Conservation (phyloP, 1,140 invertebrate genomes). For the Myzus persicae region DNA sequence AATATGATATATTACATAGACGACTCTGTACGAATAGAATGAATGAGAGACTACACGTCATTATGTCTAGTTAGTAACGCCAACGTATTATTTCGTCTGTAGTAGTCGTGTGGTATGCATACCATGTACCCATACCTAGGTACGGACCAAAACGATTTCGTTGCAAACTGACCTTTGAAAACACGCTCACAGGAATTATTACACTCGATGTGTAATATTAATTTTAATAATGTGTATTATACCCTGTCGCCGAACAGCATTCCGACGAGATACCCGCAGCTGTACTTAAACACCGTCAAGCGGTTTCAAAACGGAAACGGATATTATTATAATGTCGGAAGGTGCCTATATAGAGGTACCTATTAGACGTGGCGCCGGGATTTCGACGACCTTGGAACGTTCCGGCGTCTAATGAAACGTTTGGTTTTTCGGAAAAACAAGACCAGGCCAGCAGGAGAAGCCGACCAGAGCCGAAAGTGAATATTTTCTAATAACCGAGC, state of each 20-base stretch:
- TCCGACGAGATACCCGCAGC: background rate
- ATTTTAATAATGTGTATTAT: background rate
- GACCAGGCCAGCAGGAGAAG: background rate
- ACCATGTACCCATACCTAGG: background rate
- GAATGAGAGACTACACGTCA: background rate
- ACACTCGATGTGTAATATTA: background rate
- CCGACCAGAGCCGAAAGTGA: conserved; percentile 17
- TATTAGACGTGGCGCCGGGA: background rate
- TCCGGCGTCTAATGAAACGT: background rate
- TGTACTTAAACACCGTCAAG: background rate
- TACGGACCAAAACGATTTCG: background rate
- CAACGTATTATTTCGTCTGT: background rate
- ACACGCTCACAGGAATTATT: background rate
- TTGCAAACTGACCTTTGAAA: background rate
- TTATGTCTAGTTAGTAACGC: background rate
- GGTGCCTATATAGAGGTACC: background rate
- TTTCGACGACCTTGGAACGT: background rate
- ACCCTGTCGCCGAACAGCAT: background rate
- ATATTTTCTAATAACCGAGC: conserved; percentile 37
- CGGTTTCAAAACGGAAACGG: background rate
- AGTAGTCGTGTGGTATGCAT: background rate
- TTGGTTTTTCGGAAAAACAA: background rate
- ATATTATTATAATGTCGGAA: background rate
- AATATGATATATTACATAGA: background rate
- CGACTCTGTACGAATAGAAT: background rate